These are phyloP conservation scores for Bombus polaris DNA, from an alignment of 1,140 invertebrate species.

Conservation along the genomic window DNA sequence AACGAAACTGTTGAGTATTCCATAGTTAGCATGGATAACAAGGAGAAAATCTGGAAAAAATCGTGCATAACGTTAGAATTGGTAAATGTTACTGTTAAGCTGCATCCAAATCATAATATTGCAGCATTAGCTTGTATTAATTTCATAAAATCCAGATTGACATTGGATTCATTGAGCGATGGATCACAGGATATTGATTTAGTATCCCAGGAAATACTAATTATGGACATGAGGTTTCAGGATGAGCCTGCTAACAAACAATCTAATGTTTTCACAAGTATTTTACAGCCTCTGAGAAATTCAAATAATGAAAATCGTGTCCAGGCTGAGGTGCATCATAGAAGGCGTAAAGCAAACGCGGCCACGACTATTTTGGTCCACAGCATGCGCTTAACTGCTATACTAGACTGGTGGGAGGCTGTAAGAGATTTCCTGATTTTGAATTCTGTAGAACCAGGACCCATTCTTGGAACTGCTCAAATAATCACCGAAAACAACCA, in stretches of 20 bases:
- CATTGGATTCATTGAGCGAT: slow-evolving; percentile 93
- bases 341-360: slow-evolving; percentile 87
- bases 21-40: slow-evolving; percentile 46
- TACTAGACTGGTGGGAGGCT: slow-evolving; percentile 96
- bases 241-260: slow-evolving; percentile 87
- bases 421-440: slow-evolving; percentile 90
- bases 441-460: slow-evolving; percentile 77
- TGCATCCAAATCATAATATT: slow-evolving; percentile 85
- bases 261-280: slow-evolving; percentile 94
- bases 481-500: slow-evolving; percentile 44
- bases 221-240: slow-evolving; percentile 91
- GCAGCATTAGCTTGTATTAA: slow-evolving; percentile 92
- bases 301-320: slow-evolving; percentile 84
- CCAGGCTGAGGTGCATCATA: slow-evolving; percentile 92
- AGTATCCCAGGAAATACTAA: slow-evolving; percentile 95
- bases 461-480: slow-evolving; percentile 52
- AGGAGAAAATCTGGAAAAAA: slow-evolving; percentile 86
- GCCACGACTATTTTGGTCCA: slow-evolving; percentile 96
- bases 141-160: slow-evolving; percentile 94
- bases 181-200: slow-evolving; percentile 95
- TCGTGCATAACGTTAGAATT: slow-evolving; percentile 92
- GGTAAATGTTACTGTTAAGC: slow-evolving; percentile 92
- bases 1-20: slow-evolving; percentile 64
- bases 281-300: slow-evolving; percentile 90
- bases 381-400: slow-evolving; percentile 97